Conservation (phyloP, 2,797 vertebrate species). For the Lateolabrax maculatus region DNA sequence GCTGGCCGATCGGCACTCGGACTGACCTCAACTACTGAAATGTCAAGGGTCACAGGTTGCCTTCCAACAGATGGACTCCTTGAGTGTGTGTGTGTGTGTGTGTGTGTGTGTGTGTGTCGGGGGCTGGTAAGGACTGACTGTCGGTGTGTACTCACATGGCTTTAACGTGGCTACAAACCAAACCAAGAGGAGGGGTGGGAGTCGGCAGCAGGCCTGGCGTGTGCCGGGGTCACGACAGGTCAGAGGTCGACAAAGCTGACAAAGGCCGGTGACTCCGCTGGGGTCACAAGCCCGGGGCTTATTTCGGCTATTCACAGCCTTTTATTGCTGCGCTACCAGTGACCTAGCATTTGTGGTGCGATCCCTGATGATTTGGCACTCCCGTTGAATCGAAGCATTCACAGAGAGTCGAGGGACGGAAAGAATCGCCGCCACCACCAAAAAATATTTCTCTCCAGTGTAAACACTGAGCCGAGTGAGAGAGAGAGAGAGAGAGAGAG, state of each 20-base stretch:
- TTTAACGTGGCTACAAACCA: constrained; percentile 68
- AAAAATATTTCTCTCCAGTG: constrained; percentile 35
- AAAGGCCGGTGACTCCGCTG: constrained; percentile 62
- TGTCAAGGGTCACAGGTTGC: constrained; percentile 75
- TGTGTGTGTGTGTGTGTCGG: constrained; percentile 27
- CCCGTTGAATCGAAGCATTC: constrained; percentile 38
- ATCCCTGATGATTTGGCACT: constrained; percentile 51
- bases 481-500: neutral
- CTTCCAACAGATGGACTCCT: constrained; percentile 74
- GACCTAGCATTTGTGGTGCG: constrained; percentile 65
- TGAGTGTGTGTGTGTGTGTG: constrained; percentile 27
- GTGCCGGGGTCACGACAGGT: constrained; percentile 73
- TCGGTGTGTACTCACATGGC: constrained; percentile 60
- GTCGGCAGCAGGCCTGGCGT: constrained; percentile 60
- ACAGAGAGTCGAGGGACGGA: constrained; percentile 20
- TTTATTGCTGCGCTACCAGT: constrained; percentile 51
- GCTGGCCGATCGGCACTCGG: constrained; percentile 53
- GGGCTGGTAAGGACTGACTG: constrained; percentile 34
- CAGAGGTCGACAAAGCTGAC: constrained; percentile 68
- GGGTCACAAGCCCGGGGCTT: constrained; percentile 58
- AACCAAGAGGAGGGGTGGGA: constrained; percentile 18
- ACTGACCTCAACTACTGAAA: constrained; percentile 59
- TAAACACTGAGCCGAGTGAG: constrained; percentile 26
- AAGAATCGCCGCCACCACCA: constrained; percentile 24
- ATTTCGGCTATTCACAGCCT: constrained; percentile 40